Conservation (phyloP, 1,140 invertebrate species). For the Manduca sexta region DNA sequence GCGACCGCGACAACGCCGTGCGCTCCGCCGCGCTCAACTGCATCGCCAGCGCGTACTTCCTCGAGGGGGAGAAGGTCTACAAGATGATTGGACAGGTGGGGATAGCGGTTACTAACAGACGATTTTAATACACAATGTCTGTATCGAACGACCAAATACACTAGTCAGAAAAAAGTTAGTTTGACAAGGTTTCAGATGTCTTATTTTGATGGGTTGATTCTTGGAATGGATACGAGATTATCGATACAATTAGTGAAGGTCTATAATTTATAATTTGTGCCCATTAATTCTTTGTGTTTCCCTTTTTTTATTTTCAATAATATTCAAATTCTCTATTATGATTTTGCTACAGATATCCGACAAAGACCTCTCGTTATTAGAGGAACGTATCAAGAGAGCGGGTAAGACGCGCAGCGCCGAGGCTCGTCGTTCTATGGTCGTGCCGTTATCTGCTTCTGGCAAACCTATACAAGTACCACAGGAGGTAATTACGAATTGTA, state of each 20-base stretch:
- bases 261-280: too few relatives aligned
- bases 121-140: too few relatives aligned
- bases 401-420: conserved; percentile 79
- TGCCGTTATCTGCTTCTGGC: conserved; percentile 51
- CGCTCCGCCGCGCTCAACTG: conserved; percentile 96
- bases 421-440: conserved; percentile 48
- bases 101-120: too few relatives aligned
- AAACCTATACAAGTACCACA: conserved; percentile 58
- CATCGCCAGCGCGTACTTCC: conserved; percentile 91
- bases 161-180: too few relatives aligned
- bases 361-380: conserved; percentile 94
- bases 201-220: too few relatives aligned
- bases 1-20: conserved; percentile 96
- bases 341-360: conserved; percentile 82
- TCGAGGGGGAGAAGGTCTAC: conserved; percentile 92
- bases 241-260: too few relatives aligned
- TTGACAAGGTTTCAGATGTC: too few relatives aligned
- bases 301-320: conserved; percentile 1
- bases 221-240: too few relatives aligned
- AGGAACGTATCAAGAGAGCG: conserved; percentile 94
- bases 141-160: too few relatives aligned
- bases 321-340: not conserved
- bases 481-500: conserved; percentile 25
- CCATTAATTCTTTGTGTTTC: too few relatives aligned
- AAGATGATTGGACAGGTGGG: conserved; percentile 93